Conservation (phyloP, 2,797 vertebrate genomes). For the Loriculus beryllinus region DNA sequence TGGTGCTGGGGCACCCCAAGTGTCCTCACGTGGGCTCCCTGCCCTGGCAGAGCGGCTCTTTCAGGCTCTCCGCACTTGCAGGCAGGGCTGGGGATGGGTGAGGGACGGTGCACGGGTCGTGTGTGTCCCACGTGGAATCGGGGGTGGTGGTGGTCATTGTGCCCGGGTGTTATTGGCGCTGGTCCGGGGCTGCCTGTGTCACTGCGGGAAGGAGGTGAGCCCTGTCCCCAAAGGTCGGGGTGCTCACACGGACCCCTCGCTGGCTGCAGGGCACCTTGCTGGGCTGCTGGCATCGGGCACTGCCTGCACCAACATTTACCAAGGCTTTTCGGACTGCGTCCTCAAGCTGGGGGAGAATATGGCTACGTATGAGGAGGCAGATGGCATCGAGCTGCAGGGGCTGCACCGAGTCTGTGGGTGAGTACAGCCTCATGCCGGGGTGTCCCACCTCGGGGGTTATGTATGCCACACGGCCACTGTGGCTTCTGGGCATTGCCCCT, state of each 20-base stretch:
- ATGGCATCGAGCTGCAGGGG: slow-evolving; percentile 60
- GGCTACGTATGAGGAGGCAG: slow-evolving; percentile 72
- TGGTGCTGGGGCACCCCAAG: background rate
- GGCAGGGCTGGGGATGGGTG: background rate
- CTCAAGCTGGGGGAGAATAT: slow-evolving; percentile 78
- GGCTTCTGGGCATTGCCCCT: background rate
- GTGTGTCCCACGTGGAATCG: background rate
- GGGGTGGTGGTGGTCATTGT: background rate
- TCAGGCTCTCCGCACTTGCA: background rate
- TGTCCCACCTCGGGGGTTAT: accelerated
- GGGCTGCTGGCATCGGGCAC: slow-evolving; percentile 68
- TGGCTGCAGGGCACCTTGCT: slow-evolving; percentile 65
- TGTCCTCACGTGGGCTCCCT: background rate
- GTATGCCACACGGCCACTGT: accelerated
- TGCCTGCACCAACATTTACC: slow-evolving; percentile 76
- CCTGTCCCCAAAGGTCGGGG: background rate
- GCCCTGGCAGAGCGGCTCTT: background rate
- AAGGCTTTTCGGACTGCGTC: slow-evolving; percentile 79
- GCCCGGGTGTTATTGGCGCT: background rate
- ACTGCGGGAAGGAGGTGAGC: background rate
- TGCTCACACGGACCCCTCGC: background rate
- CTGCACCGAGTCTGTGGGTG: slow-evolving; percentile 75
- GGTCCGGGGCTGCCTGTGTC: background rate
- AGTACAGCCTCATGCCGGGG: background rate
- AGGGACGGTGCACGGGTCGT: background rate